Evolutionary conservation across 2,113 vertebrate species (phyloP).

Genomic region (Gadus chalcogrammus): DNA sequence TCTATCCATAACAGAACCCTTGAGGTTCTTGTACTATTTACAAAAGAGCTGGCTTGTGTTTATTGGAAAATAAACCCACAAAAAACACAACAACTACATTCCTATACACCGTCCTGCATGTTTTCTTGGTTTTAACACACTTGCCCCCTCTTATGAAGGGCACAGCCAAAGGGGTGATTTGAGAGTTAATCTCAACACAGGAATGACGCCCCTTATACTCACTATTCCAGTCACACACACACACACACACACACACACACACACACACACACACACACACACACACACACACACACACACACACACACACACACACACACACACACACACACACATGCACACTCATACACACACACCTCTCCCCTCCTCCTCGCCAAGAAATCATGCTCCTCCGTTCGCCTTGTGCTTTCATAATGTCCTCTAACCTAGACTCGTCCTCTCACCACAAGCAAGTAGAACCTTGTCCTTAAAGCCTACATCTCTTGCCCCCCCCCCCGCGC

Average conservation of each 20-base stretch:
- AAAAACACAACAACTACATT: slow-evolving; percentile 36
- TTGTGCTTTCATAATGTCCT: slow-evolving; percentile 55
- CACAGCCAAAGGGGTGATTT: slow-evolving; percentile 55
- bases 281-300: too few relatives aligned
- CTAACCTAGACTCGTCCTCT: slow-evolving; percentile 50
- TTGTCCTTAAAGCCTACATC: slow-evolving; percentile 33
- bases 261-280: too few relatives aligned
- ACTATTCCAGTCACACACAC: slow-evolving; percentile 33
- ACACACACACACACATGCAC: too few relatives aligned
- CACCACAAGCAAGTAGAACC: slow-evolving; percentile 42
- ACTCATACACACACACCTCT: background rate
- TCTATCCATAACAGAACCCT: slow-evolving; percentile 22
- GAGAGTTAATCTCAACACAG: slow-evolving; percentile 46
- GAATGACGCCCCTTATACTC: slow-evolving; percentile 29
- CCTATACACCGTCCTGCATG: slow-evolving; percentile 59
- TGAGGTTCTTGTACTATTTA: slow-evolving; percentile 49
- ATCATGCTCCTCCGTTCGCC: slow-evolving; percentile 57
- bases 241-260: too few relatives aligned
- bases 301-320: too few relatives aligned
- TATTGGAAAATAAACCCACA: slow-evolving; percentile 38
- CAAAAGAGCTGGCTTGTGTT: slow-evolving; percentile 61
- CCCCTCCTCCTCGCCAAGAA: slow-evolving; percentile 54
- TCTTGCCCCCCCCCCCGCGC: too few relatives aligned
- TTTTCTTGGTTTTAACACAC: slow-evolving; percentile 65
- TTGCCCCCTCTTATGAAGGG: slow-evolving; percentile 42